phyloP scores from a whole-genome alignment of 2,113 vertebrate genomes.

The Chloroceryle aenea region DNA sequence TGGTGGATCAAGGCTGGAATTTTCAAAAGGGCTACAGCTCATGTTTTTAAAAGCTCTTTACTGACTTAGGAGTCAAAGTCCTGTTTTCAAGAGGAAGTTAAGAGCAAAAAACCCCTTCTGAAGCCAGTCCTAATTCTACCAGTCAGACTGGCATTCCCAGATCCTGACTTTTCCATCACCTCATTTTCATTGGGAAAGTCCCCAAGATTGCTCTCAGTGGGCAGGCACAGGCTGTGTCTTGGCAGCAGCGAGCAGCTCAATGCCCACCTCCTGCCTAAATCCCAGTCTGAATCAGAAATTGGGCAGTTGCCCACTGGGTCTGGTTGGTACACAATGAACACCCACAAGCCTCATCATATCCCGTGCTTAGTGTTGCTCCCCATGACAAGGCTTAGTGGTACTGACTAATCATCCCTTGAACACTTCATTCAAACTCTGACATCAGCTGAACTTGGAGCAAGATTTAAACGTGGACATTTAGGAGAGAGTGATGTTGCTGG shows the following conservation, averaged over 20 bases:
- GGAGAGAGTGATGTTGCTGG: neutral
- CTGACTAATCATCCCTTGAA: neutral
- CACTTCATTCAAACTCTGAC: neutral
- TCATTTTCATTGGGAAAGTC: neutral
- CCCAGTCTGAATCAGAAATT: neutral
- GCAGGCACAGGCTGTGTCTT: neutral
- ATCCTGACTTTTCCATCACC: neutral
- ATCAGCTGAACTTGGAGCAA: neutral
- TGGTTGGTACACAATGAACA: neutral
- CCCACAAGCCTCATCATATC: neutral
- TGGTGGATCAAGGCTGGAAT: neutral
- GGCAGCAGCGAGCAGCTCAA: neutral
- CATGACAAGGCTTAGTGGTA: neutral
- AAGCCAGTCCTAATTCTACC: neutral
- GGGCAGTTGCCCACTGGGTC: neutral
- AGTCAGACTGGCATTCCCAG: neutral
- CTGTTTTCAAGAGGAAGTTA: conserved; percentile 40
- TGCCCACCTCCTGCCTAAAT: neutral
- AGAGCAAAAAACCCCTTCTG: neutral
- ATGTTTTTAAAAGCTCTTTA: conserved; percentile 43
- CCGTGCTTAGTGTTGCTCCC: neutral
- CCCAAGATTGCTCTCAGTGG: neutral
- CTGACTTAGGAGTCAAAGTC: neutral
- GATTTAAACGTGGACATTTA: neutral
- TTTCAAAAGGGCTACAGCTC: conserved; percentile 22